Conservation (phyloP, 2,797 vertebrate species). For the Nyctalus aviator region DNA sequence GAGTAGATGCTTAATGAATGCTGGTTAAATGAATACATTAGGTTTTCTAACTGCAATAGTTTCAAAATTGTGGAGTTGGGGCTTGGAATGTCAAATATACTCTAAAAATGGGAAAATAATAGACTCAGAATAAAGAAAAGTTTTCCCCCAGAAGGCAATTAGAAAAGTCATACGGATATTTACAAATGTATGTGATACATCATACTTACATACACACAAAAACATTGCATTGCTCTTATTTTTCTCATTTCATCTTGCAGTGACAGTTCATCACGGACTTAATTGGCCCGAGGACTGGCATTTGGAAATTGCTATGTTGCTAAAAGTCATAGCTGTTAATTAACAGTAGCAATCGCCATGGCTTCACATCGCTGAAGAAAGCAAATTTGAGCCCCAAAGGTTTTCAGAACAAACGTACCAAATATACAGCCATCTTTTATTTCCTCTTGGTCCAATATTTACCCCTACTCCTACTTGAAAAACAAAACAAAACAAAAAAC, state of each 20-base stretch:
- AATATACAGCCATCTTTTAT: conserved; percentile 30
- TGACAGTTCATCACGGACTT: background rate
- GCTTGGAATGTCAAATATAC: background rate
- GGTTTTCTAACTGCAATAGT: background rate
- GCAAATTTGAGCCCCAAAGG: conserved; percentile 36
- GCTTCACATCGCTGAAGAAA: background rate
- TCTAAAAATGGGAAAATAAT: background rate
- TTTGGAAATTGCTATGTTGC: conserved; percentile 47
- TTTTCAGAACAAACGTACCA: conserved; percentile 17
- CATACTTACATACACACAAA: background rate
- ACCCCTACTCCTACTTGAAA: background rate
- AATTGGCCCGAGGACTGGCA: background rate
- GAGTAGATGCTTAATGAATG: background rate
- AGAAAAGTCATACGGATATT: background rate
- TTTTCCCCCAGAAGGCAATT: background rate
- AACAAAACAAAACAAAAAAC: background rate
- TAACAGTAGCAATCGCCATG: background rate
- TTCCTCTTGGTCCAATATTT: conserved; percentile 32
- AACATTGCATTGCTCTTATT: background rate
- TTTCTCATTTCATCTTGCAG: background rate
- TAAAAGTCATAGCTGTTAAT: conserved; percentile 60
- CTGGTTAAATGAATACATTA: background rate
- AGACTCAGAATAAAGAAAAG: background rate
- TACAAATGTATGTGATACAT: background rate
- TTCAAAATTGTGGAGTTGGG: background rate